Evolutionary conservation across 2,888 invertebrate genomes (phyloP).

Genomic region (Pseudanteris insignis): DNA sequence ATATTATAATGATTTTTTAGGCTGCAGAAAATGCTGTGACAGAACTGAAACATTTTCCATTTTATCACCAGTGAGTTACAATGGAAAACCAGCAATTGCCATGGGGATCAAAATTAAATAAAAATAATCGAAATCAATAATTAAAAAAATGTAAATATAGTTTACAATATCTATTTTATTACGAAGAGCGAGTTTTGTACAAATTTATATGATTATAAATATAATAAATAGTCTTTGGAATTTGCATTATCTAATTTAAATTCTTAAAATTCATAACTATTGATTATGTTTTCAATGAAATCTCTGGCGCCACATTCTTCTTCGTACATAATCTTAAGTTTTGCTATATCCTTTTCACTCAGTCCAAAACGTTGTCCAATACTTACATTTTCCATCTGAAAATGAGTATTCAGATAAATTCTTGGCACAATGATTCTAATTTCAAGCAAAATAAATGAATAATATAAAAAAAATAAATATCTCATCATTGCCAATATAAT

Average conservation of each 20-base stretch:
- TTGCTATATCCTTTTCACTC: constrained; percentile 70
- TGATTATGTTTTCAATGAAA: constrained; percentile 17
- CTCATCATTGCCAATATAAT: too few species aligned
- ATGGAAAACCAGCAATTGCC: not conserved
- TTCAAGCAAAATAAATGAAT: too few species aligned
- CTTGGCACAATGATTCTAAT: too few species aligned
- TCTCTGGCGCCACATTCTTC: constrained; percentile 54
- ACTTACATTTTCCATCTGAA: constrained; percentile 66
- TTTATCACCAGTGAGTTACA: constrained; percentile 38
- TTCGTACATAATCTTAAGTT: constrained; percentile 72
- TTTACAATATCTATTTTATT: constrained; percentile 5
- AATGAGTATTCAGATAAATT: too few species aligned
- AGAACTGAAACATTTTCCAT: constrained; percentile 45
- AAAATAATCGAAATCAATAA: too few species aligned
- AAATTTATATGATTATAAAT: not conserved
- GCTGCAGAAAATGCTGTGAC: constrained; percentile 41
- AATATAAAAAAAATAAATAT: too few species aligned
- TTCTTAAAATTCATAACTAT: too few species aligned
- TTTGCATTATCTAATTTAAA: too few species aligned
- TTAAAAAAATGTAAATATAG: too few species aligned
- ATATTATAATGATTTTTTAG: too few species aligned
- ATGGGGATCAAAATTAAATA: too few species aligned
- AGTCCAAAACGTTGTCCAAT: constrained; percentile 72
- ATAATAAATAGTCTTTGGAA: constrained; percentile 2
- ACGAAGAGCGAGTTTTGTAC: constrained; percentile 1